Conservation (phyloP, 2,888 invertebrate species). For the Stenolophus ochropezus region DNA sequence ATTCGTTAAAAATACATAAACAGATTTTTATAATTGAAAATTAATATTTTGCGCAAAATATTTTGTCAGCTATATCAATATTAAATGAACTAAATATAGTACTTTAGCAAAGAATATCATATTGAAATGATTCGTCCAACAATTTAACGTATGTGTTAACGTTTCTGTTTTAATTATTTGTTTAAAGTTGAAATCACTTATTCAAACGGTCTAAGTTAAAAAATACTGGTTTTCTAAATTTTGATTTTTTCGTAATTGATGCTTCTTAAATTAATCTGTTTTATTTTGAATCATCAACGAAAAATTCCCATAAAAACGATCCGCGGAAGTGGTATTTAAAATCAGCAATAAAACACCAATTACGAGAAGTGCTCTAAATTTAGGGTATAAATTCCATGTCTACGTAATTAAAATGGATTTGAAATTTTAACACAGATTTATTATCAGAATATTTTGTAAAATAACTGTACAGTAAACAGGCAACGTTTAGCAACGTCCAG, state of each 20-base stretch:
- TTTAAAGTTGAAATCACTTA: no score
- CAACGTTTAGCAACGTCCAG: conserved; percentile 19
- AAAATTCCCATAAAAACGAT: neutral
- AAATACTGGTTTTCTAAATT: neutral
- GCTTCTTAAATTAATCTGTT: neutral
- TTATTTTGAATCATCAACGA: neutral
- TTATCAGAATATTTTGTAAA: conserved; percentile 41
- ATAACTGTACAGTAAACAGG: conserved; percentile 39
- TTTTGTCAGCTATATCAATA: no score
- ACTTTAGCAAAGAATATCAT: no score
- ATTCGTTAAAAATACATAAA: no score
- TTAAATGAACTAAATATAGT: no score
- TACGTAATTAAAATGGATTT: conserved; percentile 38
- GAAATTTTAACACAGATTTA: conserved; percentile 46
- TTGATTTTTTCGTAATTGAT: neutral
- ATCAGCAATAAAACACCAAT: conserved; percentile 22
- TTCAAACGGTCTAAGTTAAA: no score
- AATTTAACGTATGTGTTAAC: no score
- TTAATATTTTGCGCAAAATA: no score
- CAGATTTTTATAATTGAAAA: no score
- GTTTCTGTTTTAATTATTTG: no score
- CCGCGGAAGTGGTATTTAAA: neutral
- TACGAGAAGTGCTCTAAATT: conserved; percentile 29
- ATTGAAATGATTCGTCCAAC: no score
- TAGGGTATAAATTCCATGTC: conserved; percentile 16